phyloP scores from a whole-genome alignment of 2,888 invertebrate genomes.

The Sepioteuthis lessoniana region DNA sequence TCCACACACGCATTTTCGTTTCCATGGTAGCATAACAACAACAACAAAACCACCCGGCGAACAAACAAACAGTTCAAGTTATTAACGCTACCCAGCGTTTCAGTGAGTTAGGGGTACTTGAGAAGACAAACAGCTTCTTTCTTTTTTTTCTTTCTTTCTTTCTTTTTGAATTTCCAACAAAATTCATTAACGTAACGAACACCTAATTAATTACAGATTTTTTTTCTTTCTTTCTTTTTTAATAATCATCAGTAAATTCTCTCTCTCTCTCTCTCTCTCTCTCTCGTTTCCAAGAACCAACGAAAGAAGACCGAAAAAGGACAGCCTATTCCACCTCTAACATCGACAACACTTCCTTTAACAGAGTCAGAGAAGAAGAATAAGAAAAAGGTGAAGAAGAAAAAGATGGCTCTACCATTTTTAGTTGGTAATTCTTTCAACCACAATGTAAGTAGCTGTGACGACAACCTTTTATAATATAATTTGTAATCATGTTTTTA shows the following conservation, averaged over 20 bases:
- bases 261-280: too few species aligned
- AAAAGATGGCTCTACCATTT: slow-evolving; percentile 73
- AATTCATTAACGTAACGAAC: neutral
- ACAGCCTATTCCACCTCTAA: neutral
- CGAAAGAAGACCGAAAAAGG: neutral
- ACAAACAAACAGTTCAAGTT: neutral
- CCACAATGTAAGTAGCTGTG: slow-evolving; percentile 66
- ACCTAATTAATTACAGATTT: neutral
- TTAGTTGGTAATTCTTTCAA: slow-evolving; percentile 74
- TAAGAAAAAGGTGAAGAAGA: neutral
- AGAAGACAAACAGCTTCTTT: too few species aligned
- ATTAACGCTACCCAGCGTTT: neutral
- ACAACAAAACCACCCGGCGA: neutral
- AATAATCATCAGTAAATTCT: neutral
- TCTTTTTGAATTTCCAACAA: neutral
- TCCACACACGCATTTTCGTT: neutral
- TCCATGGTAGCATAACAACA: slow-evolving; percentile 14
- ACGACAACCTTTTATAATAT: neutral
- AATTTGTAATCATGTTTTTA: neutral
- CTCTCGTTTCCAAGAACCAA: too few species aligned
- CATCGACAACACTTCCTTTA: neutral
- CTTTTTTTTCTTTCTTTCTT: neutral
- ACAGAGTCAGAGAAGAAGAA: neutral
- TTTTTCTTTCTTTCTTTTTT: neutral
- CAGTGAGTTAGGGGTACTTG: neutral